These are phyloP conservation scores for Ptychodera flava DNA, from an alignment of 35 echinoderm and acorn worm genomes.

Conservation along the genomic window DNA sequence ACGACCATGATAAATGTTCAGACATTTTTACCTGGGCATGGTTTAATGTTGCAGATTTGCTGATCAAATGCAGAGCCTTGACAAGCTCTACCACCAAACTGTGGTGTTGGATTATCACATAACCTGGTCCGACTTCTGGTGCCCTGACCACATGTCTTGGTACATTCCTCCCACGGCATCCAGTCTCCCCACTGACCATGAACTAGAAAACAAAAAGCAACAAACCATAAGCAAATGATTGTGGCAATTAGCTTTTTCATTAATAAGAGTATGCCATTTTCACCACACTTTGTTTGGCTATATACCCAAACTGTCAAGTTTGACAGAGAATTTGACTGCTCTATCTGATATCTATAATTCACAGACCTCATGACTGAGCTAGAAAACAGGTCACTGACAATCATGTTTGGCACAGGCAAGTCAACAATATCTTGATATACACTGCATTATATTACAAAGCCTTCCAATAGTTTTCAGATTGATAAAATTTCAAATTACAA, in stretches of 20 bases:
- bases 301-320: no score
- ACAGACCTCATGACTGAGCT: no score
- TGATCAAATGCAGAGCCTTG: conserved; percentile 31
- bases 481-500: no score
- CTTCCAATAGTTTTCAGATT: no score
- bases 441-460: no score
- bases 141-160: conserved; percentile 60
- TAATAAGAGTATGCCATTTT: not conserved
- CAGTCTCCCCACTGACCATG: conserved; percentile 77
- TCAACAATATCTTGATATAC: no score
- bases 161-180: conserved; percentile 59
- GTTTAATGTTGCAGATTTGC: conserved; percentile 46
- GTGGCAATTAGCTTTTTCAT: not conserved
- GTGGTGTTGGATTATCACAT: conserved; percentile 59
- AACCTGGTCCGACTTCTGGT: conserved; percentile 33
- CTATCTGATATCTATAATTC: no score
- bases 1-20: no score
- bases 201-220: conserved; percentile 19
- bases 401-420: no score
- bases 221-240: not conserved
- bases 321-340: no score
- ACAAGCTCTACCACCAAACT: conserved; percentile 50
- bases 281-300: no score
- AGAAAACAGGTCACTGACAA: no score
- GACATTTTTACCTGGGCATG: conserved; percentile 82